Evolutionary conservation across 2,888 invertebrate species (phyloP).

Genomic region (Aporophyla lueneburgensis): DNA sequence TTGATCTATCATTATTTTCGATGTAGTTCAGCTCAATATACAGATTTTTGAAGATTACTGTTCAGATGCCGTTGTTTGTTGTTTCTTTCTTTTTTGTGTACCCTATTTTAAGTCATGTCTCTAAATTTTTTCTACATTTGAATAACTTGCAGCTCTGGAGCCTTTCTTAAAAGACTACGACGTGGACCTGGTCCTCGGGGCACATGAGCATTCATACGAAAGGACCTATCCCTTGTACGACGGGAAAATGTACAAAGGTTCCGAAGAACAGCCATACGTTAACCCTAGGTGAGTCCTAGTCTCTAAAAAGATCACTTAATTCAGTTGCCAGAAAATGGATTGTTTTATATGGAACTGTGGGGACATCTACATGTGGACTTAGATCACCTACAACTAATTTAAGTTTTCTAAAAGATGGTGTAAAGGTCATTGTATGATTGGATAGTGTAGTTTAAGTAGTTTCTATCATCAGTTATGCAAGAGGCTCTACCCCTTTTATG

Average conservation of each 20-base stretch:
- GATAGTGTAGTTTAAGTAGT: too few relatives aligned
- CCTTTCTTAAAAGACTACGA: constrained; percentile 94
- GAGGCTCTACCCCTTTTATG: neutral
- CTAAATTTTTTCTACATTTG: neutral
- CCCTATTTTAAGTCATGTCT: neutral
- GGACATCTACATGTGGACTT: too few relatives aligned
- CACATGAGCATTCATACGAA: constrained; percentile 99
- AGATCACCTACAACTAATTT: neutral
- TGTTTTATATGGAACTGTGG: neutral
- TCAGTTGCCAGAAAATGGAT: neutral
- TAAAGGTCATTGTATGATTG: neutral
- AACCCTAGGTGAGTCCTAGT: neutral
- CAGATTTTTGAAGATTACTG: neutral
- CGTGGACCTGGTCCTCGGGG: constrained; percentile 98
- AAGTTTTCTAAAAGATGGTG: neutral
- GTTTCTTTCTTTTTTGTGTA: neutral
- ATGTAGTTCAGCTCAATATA: neutral
- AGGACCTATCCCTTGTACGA: constrained; percentile 98
- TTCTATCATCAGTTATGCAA: too few relatives aligned
- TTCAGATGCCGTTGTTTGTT: neutral
- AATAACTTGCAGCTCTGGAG: neutral
- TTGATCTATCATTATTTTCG: neutral
- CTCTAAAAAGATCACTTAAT: neutral
- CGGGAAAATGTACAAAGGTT: constrained; percentile 93
- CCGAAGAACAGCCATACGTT: constrained; percentile 84